A percentile compares a stretch with the other conserved stretches of the same genome.
Evolutionary conservation across 2,113 vertebrate species (phyloP).

Genomic region (Hipposideros armiger): DNA sequence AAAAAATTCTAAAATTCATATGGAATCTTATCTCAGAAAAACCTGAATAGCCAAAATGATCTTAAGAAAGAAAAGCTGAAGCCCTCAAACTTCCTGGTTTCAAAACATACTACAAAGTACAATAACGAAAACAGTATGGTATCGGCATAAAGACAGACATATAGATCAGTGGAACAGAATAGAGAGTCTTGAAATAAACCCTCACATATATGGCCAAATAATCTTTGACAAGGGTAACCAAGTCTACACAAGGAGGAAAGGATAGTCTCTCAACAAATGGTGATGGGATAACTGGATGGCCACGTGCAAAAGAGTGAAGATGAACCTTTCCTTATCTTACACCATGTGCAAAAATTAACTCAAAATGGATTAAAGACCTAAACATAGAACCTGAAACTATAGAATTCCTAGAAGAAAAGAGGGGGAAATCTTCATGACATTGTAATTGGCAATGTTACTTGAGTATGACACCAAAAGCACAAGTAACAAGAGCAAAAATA

Average conservation of each 20-base stretch:
- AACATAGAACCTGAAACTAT: background rate
- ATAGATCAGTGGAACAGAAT: background rate
- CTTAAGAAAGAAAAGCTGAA: constrained; percentile 7
- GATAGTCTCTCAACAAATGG: background rate
- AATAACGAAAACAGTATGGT: background rate
- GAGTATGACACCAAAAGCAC: background rate
- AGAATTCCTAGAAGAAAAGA: background rate
- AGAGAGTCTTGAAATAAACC: background rate
- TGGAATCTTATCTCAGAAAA: background rate
- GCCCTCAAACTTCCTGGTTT: background rate
- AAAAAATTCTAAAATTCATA: background rate
- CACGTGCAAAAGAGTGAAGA: background rate
- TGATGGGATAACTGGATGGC: background rate
- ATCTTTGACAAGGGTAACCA: background rate
- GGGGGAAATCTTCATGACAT: background rate
- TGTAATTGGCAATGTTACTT: background rate
- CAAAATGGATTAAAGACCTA: background rate
- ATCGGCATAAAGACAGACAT: background rate
- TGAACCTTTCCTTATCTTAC: background rate
- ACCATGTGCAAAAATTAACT: background rate
- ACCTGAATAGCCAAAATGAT: background rate
- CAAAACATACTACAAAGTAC: constrained; percentile 7
- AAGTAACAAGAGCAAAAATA: constrained; percentile 9
- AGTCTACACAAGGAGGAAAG: background rate
- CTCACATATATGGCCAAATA: background rate